Percentiles rank a stretch among this genome's conserved stretches.
These are phyloP conservation scores for Ladona fulva DNA, from an alignment of 1,140 invertebrate species.

Conservation along the genomic window DNA sequence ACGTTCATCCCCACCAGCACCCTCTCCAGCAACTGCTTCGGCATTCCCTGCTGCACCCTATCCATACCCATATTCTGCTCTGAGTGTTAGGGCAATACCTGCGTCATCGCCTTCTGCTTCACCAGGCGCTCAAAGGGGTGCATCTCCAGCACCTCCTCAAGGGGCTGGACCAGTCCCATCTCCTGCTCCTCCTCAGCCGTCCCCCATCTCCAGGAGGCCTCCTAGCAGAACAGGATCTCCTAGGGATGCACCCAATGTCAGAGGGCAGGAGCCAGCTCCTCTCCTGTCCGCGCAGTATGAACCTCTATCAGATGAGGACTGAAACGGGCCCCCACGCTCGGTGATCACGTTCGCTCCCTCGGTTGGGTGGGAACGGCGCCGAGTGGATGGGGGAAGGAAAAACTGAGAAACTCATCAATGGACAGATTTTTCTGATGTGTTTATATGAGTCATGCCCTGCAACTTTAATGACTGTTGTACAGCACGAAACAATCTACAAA, in stretches of 20 bases:
- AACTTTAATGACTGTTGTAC: not conserved
- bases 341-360: constrained; percentile 1
- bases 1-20: constrained; percentile 5
- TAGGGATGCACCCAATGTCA: constrained; percentile 14
- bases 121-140: not conserved
- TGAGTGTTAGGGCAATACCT: not conserved
- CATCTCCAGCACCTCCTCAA: not conserved
- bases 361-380: not conserved
- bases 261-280: constrained; percentile 57
- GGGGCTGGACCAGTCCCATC: not conserved
- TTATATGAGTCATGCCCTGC: no score
- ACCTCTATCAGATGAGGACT: constrained; percentile 80
- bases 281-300: constrained; percentile 77
- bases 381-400: constrained; percentile 14
- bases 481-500: not conserved
- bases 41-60: constrained; percentile 22
- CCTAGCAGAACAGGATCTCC: constrained; percentile 14
- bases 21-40: constrained; percentile 17
- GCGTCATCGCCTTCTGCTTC: not conserved
- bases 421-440: not conserved
- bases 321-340: constrained; percentile 13
- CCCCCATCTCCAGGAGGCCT: not conserved
- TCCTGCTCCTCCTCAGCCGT: not conserved
- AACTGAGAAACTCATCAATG: not conserved
- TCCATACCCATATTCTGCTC: constrained; percentile 21